Evolutionary conservation across 1,140 invertebrate species (phyloP).

Genomic region (Medauroidea extradentata): DNA sequence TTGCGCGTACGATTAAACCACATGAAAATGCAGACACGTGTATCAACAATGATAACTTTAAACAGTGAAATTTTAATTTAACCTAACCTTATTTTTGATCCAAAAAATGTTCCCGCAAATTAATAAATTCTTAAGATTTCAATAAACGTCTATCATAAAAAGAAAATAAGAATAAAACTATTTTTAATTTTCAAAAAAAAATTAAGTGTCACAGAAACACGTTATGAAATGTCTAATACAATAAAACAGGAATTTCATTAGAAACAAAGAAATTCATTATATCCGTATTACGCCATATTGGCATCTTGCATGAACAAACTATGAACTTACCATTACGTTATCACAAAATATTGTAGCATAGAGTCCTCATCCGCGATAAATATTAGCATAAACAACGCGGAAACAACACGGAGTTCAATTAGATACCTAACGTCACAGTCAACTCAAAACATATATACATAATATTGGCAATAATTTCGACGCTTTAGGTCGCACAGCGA

Average conservation of each 20-base stretch:
- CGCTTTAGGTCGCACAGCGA: constrained; percentile 47
- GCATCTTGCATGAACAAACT: constrained; percentile 32
- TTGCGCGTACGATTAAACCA: too few relatives aligned
- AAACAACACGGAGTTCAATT: constrained; percentile 43
- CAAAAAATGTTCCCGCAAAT: neutral
- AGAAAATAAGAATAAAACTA: neutral
- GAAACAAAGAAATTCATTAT: constrained; percentile 45
- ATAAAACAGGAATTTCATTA: constrained; percentile 1
- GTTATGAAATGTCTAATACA: neutral
- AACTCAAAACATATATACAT: constrained; percentile 46
- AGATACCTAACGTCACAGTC: constrained; percentile 50
- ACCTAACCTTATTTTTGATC: neutral
- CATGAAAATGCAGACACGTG: too few relatives aligned
- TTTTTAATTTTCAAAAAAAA: neutral
- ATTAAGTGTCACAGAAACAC: neutral
- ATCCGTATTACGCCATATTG: constrained; percentile 50
- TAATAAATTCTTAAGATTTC: neutral
- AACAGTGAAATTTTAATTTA: neutral
- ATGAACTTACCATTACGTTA: constrained; percentile 55
- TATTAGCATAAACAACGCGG: constrained; percentile 41
- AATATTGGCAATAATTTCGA: constrained; percentile 49
- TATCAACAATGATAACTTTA: too few relatives aligned
- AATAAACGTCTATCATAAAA: neutral
- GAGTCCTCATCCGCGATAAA: constrained; percentile 47
- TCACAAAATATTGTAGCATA: constrained; percentile 51